Conservation (phyloP, 1,140 invertebrate species). For the Lucilia cuprina region DNA sequence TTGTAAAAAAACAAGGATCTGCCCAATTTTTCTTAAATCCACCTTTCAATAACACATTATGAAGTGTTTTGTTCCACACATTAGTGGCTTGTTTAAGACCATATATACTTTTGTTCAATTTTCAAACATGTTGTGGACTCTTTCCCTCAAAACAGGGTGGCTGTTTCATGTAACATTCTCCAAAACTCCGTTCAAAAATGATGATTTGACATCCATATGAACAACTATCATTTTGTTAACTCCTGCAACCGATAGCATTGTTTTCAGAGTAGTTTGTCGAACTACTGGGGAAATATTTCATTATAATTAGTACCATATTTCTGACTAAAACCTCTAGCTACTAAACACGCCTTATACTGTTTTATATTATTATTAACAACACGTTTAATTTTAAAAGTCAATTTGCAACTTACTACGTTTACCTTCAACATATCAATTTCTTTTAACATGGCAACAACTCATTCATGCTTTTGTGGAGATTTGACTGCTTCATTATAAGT, state of each 20-base stretch:
- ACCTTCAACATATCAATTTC: constrained; percentile 54
- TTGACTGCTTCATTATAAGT: not conserved
- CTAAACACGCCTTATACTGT: constrained; percentile 57
- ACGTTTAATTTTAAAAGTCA: not conserved
- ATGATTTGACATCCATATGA: constrained; percentile 49
- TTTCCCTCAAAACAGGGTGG: too few species aligned
- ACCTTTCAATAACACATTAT: constrained; percentile 37
- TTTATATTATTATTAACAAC: constrained; percentile 39
- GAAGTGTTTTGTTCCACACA: too few species aligned
- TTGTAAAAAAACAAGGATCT: not conserved
- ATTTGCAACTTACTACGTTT: constrained; percentile 41
- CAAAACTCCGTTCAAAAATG: constrained; percentile 54
- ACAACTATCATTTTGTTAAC: constrained; percentile 43
- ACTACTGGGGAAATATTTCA: constrained; percentile 46
- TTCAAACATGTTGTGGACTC: too few species aligned
- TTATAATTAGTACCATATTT: constrained; percentile 49
- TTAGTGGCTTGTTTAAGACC: not conserved
- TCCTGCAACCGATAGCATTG: constrained; percentile 24
- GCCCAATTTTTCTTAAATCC: not conserved
- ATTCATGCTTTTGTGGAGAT: constrained; percentile 39
- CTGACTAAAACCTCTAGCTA: constrained; percentile 59
- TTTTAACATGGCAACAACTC: constrained; percentile 55
- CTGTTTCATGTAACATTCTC: constrained; percentile 42
- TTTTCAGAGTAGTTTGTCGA: constrained; percentile 20
- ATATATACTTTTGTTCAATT: too few species aligned